These are phyloP conservation scores for Cololabis saira DNA, from an alignment of 2,113 vertebrate genomes.

Conservation along the genomic window DNA sequence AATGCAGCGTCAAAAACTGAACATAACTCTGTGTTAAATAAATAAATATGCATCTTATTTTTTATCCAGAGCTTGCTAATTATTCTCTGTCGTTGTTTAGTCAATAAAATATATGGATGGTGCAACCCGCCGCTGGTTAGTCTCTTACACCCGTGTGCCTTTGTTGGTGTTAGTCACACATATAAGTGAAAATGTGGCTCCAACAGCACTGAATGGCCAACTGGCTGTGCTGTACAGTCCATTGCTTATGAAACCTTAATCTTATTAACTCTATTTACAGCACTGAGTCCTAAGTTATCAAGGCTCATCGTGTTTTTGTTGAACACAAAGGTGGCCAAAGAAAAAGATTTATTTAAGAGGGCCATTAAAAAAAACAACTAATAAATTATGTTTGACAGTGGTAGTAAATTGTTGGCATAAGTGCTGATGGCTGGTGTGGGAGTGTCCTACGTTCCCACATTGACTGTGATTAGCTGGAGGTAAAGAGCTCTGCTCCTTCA, in stretches of 20 bases:
- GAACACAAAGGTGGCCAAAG: conserved; percentile 12
- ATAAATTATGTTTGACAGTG: no score
- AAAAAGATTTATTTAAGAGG: neutral
- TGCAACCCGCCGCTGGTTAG: no score
- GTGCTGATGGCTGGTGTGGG: conserved; percentile 7
- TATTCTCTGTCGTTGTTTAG: no score
- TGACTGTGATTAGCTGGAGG: conserved; percentile 1
- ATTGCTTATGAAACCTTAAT: conserved; percentile 67
- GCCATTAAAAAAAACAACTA: no score
- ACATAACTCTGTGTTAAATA: neutral
- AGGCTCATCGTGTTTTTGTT: conserved; percentile 62
- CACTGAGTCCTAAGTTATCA: conserved; percentile 65
- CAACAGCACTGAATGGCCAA: conserved; percentile 2
- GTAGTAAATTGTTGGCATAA: neutral
- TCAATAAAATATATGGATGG: no score
- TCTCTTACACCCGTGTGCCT: neutral
- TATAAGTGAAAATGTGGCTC: conserved; percentile 28
- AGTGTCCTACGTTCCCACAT: neutral
- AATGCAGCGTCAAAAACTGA: conserved; percentile 18
- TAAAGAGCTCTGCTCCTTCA: conserved; percentile 16
- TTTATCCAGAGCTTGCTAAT: neutral
- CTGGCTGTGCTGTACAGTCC: conserved; percentile 24
- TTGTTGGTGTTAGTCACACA: neutral
- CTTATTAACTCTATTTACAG: conserved; percentile 77
- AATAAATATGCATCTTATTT: neutral